phyloP scores from a whole-genome alignment of 1,140 invertebrate species.

The Neodiprion virginianus region DNA sequence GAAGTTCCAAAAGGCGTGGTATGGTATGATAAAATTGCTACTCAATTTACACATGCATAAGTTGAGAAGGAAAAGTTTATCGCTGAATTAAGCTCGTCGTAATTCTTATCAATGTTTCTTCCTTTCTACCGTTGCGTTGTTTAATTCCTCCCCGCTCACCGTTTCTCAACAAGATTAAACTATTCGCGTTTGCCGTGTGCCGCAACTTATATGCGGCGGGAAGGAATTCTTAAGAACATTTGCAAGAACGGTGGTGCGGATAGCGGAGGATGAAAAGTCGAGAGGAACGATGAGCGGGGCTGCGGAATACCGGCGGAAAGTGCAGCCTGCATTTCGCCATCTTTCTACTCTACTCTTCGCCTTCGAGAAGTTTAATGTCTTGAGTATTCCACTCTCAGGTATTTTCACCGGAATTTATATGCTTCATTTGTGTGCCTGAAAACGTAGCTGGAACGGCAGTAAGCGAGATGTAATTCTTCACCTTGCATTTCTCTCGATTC shows the following conservation, averaged over 20 bases:
- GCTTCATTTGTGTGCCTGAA: background rate
- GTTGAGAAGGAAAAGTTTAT: no score
- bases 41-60: no score
- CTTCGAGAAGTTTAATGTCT: background rate
- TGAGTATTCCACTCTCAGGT: background rate
- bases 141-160: background rate
- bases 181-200: constrained; percentile 6
- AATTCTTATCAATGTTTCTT: constrained; percentile 38
- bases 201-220: background rate
- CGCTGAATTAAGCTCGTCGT: no score
- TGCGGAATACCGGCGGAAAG: no score
- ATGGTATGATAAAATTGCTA: no score
- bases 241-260: no score
- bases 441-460: background rate
- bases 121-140: background rate
- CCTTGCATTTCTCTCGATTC: background rate
- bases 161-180: constrained; percentile 12
- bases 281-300: no score
- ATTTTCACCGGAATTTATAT: background rate
- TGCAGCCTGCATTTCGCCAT: no score
- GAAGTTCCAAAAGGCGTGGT: no score
- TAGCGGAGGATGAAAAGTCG: no score
- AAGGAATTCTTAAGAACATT: no score
- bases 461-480: constrained; percentile 1
- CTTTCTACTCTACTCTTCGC: background rate